Conservation (phyloP, 2,797 vertebrate species). For the Todus mexicanus region DNA sequence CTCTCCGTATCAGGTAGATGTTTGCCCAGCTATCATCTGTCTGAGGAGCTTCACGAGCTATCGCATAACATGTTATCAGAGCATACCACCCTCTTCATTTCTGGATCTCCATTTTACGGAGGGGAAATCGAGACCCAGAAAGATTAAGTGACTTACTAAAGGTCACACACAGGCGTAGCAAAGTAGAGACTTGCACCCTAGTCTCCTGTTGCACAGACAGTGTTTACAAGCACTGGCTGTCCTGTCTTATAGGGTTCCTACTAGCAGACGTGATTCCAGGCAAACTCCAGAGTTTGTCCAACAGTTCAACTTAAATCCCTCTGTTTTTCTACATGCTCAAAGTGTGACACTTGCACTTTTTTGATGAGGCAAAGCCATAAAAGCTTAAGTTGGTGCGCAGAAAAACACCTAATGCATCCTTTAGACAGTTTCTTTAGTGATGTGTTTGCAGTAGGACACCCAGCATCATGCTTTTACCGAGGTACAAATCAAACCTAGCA, state of each 20-base stretch:
- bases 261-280: not conserved
- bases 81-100: slow-evolving; percentile 46
- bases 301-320: not conserved
- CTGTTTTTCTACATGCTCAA: not conserved
- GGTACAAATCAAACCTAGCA: not conserved
- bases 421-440: not conserved
- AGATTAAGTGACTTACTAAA: slow-evolving; percentile 61
- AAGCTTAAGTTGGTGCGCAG: not conserved
- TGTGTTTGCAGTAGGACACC: not conserved
- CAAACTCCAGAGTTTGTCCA: not conserved
- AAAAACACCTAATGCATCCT: not conserved
- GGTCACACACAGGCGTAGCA: slow-evolving; percentile 16
- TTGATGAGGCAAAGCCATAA: not conserved
- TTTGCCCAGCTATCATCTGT: slow-evolving; percentile 68
- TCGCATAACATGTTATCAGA: slow-evolving; percentile 51
- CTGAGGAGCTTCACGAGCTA: slow-evolving; percentile 48
- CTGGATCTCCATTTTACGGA: slow-evolving; percentile 6
- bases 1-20: slow-evolving; percentile 51
- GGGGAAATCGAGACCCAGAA: slow-evolving; percentile 41
- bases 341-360: not conserved
- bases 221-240: slow-evolving; percentile 20
- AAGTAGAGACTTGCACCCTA: not conserved
- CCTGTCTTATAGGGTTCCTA: not conserved
- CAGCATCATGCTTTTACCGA: not conserved
- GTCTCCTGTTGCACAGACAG: slow-evolving; percentile 1